phyloP scores from a whole-genome alignment of 2,888 invertebrate genomes.

The Osedax frankpressi region DNA sequence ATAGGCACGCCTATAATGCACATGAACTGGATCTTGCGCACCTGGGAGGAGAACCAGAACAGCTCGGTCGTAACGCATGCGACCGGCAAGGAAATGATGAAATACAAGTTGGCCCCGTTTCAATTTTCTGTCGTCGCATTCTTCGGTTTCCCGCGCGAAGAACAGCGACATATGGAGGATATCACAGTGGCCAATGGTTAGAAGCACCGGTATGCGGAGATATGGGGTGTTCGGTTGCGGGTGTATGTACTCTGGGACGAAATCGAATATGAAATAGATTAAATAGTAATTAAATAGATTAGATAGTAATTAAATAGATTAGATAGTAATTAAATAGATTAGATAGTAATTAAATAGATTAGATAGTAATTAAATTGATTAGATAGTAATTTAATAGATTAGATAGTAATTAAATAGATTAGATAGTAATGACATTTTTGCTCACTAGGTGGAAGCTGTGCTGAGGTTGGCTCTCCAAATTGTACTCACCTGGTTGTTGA shows the following conservation, averaged over 20 bases:
- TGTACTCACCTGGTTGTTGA: conserved; percentile 73
- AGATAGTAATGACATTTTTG: not conserved
- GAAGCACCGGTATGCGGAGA: no score
- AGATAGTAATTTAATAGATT: no score
- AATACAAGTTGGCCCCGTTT: conserved; percentile 71
- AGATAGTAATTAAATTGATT: no score
- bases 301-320: no score
- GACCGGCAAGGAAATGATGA: conserved; percentile 53
- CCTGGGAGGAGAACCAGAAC: conserved; percentile 65
- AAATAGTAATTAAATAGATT: no score
- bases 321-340: no score
- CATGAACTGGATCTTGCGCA: conserved; percentile 71
- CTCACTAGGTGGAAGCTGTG: conserved; percentile 57
- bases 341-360: no score
- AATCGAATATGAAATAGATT: no score
- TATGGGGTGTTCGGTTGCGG: no score
- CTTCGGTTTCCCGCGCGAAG: conserved; percentile 75
- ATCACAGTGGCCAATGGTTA: conserved; percentile 68
- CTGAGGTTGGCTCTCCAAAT: conserved; percentile 61
- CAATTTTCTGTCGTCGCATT: conserved; percentile 75
- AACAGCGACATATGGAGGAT: conserved; percentile 80
- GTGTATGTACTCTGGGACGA: no score
- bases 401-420: no score
- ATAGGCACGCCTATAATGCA: conserved; percentile 77
- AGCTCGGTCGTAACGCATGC: conserved; percentile 56